A percentile compares a stretch with the other conserved stretches of the same genome.
These are phyloP conservation scores for Ciconia maguari DNA, from an alignment of 2,113 vertebrate genomes.

Conservation along the genomic window DNA sequence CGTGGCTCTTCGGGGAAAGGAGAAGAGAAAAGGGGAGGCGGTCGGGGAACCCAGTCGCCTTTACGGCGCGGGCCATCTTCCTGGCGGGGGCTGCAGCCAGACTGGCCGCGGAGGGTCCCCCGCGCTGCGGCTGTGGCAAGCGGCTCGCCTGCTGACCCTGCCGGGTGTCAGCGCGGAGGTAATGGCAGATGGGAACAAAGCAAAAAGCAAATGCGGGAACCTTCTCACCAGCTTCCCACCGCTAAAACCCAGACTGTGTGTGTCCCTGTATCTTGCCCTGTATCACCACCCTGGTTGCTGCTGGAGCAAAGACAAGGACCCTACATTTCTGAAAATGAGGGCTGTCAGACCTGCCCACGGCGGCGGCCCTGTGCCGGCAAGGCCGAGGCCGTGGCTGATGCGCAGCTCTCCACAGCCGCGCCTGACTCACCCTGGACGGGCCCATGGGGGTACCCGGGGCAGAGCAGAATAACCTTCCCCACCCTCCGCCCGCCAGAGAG, in stretches of 20 bases:
- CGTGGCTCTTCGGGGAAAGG: neutral
- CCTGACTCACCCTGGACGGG: fast-evolving
- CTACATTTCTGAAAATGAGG: neutral
- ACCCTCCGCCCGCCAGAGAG: neutral
- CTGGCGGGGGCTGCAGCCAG: too few species aligned
- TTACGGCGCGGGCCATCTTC: neutral
- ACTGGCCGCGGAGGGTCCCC: fast-evolving
- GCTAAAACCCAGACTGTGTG: fast-evolving
- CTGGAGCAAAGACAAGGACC: neutral
- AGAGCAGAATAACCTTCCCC: neutral
- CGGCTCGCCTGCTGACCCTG: neutral
- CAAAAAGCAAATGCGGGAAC: neutral
- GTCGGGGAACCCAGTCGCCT: fast-evolving
- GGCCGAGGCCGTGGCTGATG: fast-evolving
- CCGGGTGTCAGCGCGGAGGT: fast-evolving
- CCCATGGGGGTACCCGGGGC: fast-evolving
- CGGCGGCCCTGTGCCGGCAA: fast-evolving
- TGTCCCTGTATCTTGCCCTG: neutral
- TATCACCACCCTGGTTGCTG: neutral
- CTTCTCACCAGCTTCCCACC: neutral
- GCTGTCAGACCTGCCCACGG: neutral
- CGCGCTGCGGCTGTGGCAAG: neutral
- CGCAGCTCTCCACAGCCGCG: fast-evolving
- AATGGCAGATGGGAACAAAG: neutral
- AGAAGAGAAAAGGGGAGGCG: fast-evolving